Base-by-base conservation (phyloP, 2,113 vertebrate genomes). In the Hemichromis elongatus region DNA sequence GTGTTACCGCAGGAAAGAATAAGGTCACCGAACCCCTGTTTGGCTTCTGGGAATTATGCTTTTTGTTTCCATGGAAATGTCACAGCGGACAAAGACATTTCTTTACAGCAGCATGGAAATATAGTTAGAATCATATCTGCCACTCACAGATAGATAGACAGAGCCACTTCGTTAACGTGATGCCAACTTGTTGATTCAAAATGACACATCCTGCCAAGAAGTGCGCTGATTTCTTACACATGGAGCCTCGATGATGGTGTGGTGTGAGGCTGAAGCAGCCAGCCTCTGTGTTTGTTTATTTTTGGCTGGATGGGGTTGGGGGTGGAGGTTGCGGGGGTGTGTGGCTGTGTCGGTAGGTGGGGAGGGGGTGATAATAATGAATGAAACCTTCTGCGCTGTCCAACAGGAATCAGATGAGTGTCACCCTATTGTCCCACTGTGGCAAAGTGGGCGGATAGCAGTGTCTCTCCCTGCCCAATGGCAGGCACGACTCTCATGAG, bases 391-490 rank as follows among this genome's bases (percentile, higher is more conserved):
- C 77, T 84, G 86, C 90, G 28, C 86, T 63, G 91, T 92, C 93
- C 87, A 92, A 77, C 85, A 73, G 85, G 91, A 92, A 88, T 92
- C 92, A 86, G 92, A 96, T 96, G 96, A 86, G 94, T 96, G 96
- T 97, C 96, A 93, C 94, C 92, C 96, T 89, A 96, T 97, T 97
- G 96, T 96, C 96, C 96, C 92, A 79, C 82, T 86, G 91, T 92
- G 96, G 92, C 92, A 93, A 95, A 96, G 97, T 96, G 97, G 97
- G 97, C 97, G 97, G 97, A 97, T 96, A 95, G 95, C 92, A 94
- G 95, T 91, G 94, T 94, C 90, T 95, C 95, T 93, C 94, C 42
- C 93, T 96, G 96, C 97, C 97, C 97, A 97, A 97, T 97, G 96
- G 97, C 96, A 97, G 96, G 92, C 93, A 91, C 91, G 96, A 94